phyloP scores from a whole-genome alignment of 2,888 invertebrate species.

The Halictus quadricinctus region DNA sequence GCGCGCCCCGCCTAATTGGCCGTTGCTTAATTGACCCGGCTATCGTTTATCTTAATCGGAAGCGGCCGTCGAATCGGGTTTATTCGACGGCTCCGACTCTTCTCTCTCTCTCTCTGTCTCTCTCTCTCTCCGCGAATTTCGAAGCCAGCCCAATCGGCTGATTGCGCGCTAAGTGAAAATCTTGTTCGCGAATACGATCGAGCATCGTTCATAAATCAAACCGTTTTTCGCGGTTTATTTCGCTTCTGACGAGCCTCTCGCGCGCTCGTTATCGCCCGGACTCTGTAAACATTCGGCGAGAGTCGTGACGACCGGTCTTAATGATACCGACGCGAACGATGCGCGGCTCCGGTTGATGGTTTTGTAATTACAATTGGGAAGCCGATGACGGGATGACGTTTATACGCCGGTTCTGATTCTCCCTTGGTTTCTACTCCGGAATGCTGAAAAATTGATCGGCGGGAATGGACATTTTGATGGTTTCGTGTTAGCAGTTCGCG shows the following conservation, averaged over 20 bases:
- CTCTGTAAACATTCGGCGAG: slow-evolving; percentile 6
- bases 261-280: slow-evolving; percentile 23
- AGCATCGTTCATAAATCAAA: slow-evolving; percentile 44
- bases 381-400: not conserved
- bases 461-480: not conserved
- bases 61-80: slow-evolving; percentile 11
- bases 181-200: slow-evolving; percentile 30
- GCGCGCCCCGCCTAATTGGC: slow-evolving; percentile 23
- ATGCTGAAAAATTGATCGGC: not conserved
- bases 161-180: slow-evolving; percentile 45
- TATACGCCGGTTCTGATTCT: slow-evolving; percentile 1
- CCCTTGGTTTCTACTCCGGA: not conserved
- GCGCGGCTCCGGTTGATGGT: slow-evolving; percentile 19
- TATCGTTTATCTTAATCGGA: slow-evolving; percentile 47
- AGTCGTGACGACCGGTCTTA: not conserved
- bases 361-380: slow-evolving; percentile 11
- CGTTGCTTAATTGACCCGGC: slow-evolving; percentile 29
- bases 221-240: slow-evolving; percentile 23
- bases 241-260: slow-evolving; percentile 5
- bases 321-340: slow-evolving; percentile 7
- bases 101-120: not conserved
- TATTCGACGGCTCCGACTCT: not conserved
- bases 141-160: slow-evolving; percentile 29
- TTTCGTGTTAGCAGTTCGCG: not conserved
- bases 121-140: slow-evolving; percentile 19